Evolutionary conservation across 64 coral and sea anemone genomes (phyloP), one percentile per base, ranked within the genome.

Genomic region (Cladopsammia gracilis): DNA sequence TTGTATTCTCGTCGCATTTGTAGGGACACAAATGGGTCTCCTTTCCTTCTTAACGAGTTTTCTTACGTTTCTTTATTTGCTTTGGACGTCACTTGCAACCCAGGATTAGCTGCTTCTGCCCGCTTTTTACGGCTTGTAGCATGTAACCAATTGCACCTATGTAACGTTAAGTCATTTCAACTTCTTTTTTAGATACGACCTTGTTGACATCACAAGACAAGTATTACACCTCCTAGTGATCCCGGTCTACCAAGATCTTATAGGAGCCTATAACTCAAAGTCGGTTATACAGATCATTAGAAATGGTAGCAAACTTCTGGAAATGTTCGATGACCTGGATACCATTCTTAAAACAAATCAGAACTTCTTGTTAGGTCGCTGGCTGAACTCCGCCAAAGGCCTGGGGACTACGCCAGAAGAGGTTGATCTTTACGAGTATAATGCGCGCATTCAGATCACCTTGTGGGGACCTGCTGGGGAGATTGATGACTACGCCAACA

Each of bases 401-500:
- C 12, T 98, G 25, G 93, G 78, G 61, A 95, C 73, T 7, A 88
- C 70, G 46, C 6, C 76, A 1, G 58, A 79, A 13, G 96, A 95
- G 26, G 85, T 70, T 43, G 50, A 66, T 22, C 79, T 95, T 5
- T 93, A 93, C 9, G 96, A 95, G 66, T 98, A 90, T 43, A 98
- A 98, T 69, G 93, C 93, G 25, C 87, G 96, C 5, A 95, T 87
- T 60, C 93, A 98, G 47, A 82, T 98, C 78, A 98, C 93, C 24
- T 71, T 93, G 12, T 98, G 96, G 96, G 96, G 96, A 64, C 93
- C 93, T 14, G 51, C 20, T 34, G 96, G 87, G 2, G 83, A 93
- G 42, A 90, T 98, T 57, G 64, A 98, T 60, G 96, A 98, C 53
- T 98, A 98, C 43, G 96, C 93, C 6, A 98, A 98, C 75, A 98